A percentile compares a stretch with the other conserved stretches of the same genome.
Conservation (phyloP, 2,797 vertebrate genomes). For the Falco cherrug region DNA sequence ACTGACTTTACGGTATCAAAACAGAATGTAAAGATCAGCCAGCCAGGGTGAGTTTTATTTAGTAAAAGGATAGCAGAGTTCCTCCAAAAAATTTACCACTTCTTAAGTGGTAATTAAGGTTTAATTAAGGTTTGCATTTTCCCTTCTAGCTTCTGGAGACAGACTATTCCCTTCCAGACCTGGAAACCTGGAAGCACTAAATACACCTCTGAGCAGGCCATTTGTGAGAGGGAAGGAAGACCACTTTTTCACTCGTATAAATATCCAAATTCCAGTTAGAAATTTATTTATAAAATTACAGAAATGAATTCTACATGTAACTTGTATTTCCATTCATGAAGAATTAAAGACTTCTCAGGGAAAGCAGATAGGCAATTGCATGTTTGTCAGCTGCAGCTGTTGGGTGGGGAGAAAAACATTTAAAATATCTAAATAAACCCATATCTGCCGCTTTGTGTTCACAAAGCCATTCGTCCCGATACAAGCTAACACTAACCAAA, state of each 20-base stretch:
- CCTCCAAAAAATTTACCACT: not conserved
- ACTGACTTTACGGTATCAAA: too few species aligned
- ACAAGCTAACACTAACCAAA: not conserved
- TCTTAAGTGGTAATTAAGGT: not conserved
- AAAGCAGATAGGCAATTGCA: not conserved
- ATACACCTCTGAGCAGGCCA: not conserved
- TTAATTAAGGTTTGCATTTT: not conserved
- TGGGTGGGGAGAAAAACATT: not conserved
- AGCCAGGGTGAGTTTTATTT: not conserved
- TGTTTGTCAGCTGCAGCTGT: not conserved
- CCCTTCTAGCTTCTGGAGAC: not conserved
- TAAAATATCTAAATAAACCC: not conserved
- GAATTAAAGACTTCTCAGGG: conserved; percentile 7
- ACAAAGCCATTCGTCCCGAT: not conserved
- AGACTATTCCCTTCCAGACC: not conserved
- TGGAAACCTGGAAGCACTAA: not conserved
- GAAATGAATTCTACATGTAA: not conserved
- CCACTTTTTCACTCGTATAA: not conserved
- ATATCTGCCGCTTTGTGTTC: not conserved
- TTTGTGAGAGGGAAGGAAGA: not conserved
- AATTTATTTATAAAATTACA: not conserved
- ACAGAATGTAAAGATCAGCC: too few species aligned
- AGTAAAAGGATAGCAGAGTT: not conserved
- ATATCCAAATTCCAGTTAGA: not conserved
- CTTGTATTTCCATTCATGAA: not conserved